phyloP scores from a whole-genome alignment of 1,140 invertebrate species.

The Drosophila lowei region DNA sequence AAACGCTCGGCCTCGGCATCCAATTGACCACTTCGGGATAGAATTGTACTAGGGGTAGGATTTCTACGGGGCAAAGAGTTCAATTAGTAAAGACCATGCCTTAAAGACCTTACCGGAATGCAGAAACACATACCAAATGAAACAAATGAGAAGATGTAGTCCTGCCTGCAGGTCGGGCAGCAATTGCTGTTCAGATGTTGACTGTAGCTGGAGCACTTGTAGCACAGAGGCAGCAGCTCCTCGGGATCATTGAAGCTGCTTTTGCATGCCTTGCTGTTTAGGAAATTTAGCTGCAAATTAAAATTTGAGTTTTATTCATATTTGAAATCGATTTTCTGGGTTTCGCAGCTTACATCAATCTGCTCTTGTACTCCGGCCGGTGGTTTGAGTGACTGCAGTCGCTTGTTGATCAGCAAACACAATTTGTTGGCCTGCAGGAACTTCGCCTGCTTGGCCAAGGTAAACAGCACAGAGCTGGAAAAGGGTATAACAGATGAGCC shows the following conservation, averaged over 20 bases:
- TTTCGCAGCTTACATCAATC: constrained; percentile 83
- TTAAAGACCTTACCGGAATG: background rate
- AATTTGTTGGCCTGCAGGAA: constrained; percentile 95
- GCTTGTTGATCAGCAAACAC: constrained; percentile 94
- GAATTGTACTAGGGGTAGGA: constrained; percentile 97
- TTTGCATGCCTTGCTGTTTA: constrained; percentile 89
- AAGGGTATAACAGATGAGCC: background rate
- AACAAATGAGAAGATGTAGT: constrained; percentile 96
- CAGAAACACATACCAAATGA: constrained; percentile 91
- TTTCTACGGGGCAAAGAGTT: constrained; percentile 86
- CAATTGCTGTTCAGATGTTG: constrained; percentile 89
- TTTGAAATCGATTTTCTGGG: no score
- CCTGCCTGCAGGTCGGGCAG: constrained; percentile 95
- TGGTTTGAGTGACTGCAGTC: constrained; percentile 85
- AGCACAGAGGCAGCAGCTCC: constrained; percentile 96
- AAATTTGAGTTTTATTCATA: background rate
- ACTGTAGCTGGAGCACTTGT: constrained; percentile 97
- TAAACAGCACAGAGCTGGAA: constrained; percentile 88
- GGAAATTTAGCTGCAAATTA: constrained; percentile 80
- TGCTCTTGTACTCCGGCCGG: constrained; percentile 84
- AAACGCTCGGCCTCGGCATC: constrained; percentile 94
- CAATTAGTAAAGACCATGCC: background rate
- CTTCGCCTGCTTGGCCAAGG: constrained; percentile 95
- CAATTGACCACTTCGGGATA: constrained; percentile 90
- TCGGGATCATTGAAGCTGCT: constrained; percentile 94